Evolutionary conservation across 1,140 invertebrate genomes (phyloP).

Genomic region (Reticulitermes speratus): DNA sequence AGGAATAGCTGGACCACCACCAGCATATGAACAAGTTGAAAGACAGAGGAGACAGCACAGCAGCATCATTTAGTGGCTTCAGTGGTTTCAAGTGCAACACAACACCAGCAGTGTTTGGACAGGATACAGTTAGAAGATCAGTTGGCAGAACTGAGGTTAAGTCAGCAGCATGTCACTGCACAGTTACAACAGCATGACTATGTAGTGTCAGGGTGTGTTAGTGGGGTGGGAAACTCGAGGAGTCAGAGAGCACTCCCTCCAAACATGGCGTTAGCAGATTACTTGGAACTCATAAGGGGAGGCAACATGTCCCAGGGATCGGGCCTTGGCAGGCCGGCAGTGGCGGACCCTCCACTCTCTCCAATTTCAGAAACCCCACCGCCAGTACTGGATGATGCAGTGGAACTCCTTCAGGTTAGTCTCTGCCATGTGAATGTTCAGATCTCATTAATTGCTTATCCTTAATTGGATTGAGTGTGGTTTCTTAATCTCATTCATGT

Average conservation of each 20-base stretch:
- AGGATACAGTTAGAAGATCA: constrained; percentile 52
- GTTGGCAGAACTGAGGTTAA: constrained; percentile 52
- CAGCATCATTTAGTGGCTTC: constrained; percentile 37
- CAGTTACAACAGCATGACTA: constrained; percentile 34
- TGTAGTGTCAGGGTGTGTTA: constrained; percentile 6
- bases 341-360: constrained; percentile 60
- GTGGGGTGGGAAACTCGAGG: not conserved
- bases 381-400: constrained; percentile 37
- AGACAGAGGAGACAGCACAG: constrained; percentile 47
- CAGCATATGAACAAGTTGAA: constrained; percentile 67
- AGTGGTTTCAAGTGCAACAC: constrained; percentile 37
- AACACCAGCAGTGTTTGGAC: constrained; percentile 42
- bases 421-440: not conserved
- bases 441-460: too few species aligned
- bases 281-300: constrained; percentile 42
- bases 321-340: constrained; percentile 54
- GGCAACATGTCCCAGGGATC: constrained; percentile 58
- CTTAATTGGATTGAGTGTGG: too few species aligned
- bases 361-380: constrained; percentile 61
- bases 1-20: constrained; percentile 49
- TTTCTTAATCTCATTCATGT: too few species aligned
- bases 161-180: constrained; percentile 47
- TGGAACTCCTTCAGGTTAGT: constrained; percentile 28
- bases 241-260: constrained; percentile 22
- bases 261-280: constrained; percentile 31